These are phyloP conservation scores for Globodera ellingtonae DNA, from an alignment of 1,140 invertebrate genomes.

Conservation along the genomic window DNA sequence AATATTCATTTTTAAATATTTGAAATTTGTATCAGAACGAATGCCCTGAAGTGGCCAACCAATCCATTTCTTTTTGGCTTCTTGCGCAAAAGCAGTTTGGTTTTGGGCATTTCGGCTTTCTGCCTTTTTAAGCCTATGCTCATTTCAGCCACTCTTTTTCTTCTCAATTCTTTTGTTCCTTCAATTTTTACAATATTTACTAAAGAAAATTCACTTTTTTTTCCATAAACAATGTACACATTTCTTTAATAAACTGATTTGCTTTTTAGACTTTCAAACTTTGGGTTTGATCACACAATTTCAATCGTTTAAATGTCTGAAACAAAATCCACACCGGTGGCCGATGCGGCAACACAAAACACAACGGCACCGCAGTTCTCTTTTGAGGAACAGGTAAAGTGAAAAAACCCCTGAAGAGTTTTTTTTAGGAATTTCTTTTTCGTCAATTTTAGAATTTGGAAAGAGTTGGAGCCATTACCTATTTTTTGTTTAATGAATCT, in stretches of 20 bases:
- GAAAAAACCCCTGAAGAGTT: not conserved
- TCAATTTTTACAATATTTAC: not conserved
- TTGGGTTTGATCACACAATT: not conserved
- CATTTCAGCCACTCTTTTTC: not conserved
- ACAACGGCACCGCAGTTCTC: slow-evolving; percentile 30
- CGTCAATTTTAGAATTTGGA: not conserved
- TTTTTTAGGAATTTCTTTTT: no score
- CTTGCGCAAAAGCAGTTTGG: not conserved
- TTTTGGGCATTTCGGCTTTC: not conserved
- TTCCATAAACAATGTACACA: no score
- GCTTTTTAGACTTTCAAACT: not conserved
- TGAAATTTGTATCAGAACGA: not conserved
- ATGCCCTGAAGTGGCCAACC: not conserved
- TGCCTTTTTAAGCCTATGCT: not conserved
- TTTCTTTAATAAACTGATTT: not conserved
- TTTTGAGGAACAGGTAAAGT: slow-evolving; percentile 48
- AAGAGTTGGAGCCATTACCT: no score
- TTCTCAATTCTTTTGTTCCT: not conserved
- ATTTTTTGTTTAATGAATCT: not conserved
- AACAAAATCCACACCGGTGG: not conserved
- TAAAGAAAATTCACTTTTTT: not conserved
- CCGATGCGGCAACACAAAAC: slow-evolving; percentile 20
- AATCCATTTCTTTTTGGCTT: not conserved
- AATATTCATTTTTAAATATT: not conserved
- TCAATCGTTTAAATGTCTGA: not conserved